phyloP scores from a whole-genome alignment of 2,797 vertebrate species.

The Valencia hispanica region DNA sequence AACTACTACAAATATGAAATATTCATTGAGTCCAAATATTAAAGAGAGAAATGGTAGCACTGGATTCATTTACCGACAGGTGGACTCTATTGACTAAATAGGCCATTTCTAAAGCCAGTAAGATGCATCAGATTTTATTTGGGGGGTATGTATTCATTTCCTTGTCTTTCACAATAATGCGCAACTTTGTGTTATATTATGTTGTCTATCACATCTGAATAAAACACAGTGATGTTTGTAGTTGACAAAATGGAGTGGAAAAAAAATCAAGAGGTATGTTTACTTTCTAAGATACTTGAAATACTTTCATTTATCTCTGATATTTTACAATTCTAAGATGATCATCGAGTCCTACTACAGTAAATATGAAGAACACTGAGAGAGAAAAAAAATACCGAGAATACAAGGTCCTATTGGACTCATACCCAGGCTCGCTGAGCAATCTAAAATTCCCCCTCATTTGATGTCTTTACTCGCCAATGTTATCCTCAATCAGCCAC shows the following conservation, averaged over 20 bases:
- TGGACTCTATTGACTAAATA: not conserved
- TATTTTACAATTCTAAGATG: not conserved
- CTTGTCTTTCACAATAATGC: not conserved
- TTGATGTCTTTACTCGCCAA: conserved; percentile 53
- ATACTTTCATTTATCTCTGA: not conserved
- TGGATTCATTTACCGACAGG: not conserved
- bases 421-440: conserved; percentile 10
- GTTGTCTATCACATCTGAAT: not conserved
- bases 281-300: not conserved
- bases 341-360: not conserved
- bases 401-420: conserved; percentile 38
- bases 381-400: conserved; percentile 2
- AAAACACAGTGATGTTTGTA: too few relatives aligned
- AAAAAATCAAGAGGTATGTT: not conserved
- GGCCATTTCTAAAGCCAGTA: not conserved
- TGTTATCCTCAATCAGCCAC: conserved; percentile 32
- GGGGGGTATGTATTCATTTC: not conserved
- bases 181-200: not conserved
- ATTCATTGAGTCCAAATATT: not conserved
- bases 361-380: not conserved
- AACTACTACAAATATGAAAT: not conserved
- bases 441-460: conserved; percentile 17
- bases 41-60: not conserved
- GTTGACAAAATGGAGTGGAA: not conserved
- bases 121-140: not conserved